phyloP scores from a whole-genome alignment of 2,888 invertebrate genomes.

The Andrena haemorrhoa region DNA sequence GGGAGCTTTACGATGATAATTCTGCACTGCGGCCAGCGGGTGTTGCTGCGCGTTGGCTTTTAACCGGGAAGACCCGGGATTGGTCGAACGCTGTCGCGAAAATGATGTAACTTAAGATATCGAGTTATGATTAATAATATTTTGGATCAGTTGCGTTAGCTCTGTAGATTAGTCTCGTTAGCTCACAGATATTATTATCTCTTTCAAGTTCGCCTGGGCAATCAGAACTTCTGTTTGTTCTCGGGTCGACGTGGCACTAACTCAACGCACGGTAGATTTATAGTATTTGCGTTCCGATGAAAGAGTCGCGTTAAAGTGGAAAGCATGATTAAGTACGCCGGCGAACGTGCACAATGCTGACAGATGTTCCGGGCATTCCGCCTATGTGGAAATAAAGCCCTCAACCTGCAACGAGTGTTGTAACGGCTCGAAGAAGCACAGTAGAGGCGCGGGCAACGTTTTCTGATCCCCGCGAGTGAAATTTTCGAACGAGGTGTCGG shows the following conservation, averaged over 20 bases:
- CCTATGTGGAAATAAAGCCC: constrained; percentile 40
- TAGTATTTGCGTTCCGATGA: constrained; percentile 22
- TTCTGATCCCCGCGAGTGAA: constrained; percentile 62
- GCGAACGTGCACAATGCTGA: not conserved
- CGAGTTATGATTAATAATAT: no score
- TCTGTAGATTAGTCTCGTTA: no score
- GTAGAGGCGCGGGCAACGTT: constrained; percentile 10
- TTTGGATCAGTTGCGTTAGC: no score
- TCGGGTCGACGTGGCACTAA: constrained; percentile 22
- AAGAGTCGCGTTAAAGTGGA: constrained; percentile 15
- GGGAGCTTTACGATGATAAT: constrained; percentile 21
- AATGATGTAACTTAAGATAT: no score
- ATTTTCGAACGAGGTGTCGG: constrained; percentile 63
- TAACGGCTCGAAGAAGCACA: constrained; percentile 22
- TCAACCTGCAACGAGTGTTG: constrained; percentile 32
- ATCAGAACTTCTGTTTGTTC: constrained; percentile 30
- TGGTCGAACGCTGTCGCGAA: not conserved
- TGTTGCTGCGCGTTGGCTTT: not conserved
- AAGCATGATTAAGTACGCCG: not conserved
- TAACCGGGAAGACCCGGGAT: no score
- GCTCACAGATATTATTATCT: no score
- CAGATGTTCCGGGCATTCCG: constrained; percentile 14
- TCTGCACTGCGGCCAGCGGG: not conserved
- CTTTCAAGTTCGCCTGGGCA: constrained; percentile 2
- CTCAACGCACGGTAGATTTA: constrained; percentile 33